Conservation (phyloP, 2,888 invertebrate species). For the Desoria tigrina region DNA sequence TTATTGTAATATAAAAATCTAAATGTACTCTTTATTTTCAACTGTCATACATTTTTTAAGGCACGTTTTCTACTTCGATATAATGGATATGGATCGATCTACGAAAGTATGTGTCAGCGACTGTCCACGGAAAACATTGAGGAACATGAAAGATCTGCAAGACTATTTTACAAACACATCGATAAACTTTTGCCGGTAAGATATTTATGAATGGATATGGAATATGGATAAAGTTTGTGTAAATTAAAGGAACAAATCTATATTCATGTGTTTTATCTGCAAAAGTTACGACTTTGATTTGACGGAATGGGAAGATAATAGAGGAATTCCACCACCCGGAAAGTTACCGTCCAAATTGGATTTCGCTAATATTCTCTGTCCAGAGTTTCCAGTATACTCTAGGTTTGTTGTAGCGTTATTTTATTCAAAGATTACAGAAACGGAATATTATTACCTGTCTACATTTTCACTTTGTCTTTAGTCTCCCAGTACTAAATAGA, state of each 20-base stretch:
- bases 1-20: slow-evolving; percentile 5
- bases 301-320: slow-evolving; percentile 16
- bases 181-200: slow-evolving; percentile 72
- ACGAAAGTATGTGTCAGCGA: slow-evolving; percentile 85
- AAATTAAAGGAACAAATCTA: slow-evolving; percentile 53
- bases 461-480: too few species aligned
- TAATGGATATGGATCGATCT: slow-evolving; percentile 72
- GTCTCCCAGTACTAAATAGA: slow-evolving; percentile 71
- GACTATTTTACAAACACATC: slow-evolving; percentile 72
- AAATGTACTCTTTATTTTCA: background rate
- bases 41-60: slow-evolving; percentile 57
- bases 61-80: slow-evolving; percentile 80
- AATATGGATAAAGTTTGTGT: slow-evolving; percentile 12
- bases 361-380: slow-evolving; percentile 75
- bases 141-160: slow-evolving; percentile 68
- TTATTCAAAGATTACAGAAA: too few species aligned
- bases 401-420: too few species aligned
- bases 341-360: slow-evolving; percentile 25
- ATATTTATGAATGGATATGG: too few species aligned
- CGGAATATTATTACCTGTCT: too few species aligned
- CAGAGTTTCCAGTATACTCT: slow-evolving; percentile 73
- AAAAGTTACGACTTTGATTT: slow-evolving; percentile 48
- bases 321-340: slow-evolving; percentile 33
- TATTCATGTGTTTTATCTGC: slow-evolving; percentile 22
- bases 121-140: slow-evolving; percentile 73